Evolutionary conservation across 1,140 invertebrate species (phyloP).

Genomic region (Procambarus clarkii): DNA sequence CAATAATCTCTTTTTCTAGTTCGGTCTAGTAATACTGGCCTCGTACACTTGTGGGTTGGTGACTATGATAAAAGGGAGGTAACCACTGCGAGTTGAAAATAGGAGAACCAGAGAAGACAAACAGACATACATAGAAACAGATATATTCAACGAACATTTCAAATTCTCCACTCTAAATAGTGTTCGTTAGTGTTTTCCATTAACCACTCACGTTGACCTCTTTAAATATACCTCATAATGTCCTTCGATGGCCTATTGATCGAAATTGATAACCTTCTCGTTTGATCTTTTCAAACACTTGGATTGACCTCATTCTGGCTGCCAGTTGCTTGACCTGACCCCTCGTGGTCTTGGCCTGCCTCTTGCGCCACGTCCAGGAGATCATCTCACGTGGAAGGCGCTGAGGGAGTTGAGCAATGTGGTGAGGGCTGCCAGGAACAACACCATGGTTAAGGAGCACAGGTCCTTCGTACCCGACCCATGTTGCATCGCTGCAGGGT

Average conservation of each 20-base stretch:
- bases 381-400: constrained; percentile 41
- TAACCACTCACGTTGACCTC: not conserved
- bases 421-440: constrained; percentile 45
- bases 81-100: no score
- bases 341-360: not conserved
- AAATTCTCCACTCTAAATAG: no score
- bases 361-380: not conserved
- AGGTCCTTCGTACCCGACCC: constrained; percentile 66
- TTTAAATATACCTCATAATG: no score
- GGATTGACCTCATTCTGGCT: no score
- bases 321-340: not conserved
- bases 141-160: no score
- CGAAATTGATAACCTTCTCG: not conserved
- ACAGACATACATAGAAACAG: no score
- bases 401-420: constrained; percentile 39
- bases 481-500: constrained; percentile 69
- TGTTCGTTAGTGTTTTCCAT: not conserved
- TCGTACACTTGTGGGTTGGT: no score
- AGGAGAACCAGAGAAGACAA: no score
- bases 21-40: no score
- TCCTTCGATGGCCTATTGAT: no score
- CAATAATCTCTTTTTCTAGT: no score
- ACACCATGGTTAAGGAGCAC: constrained; percentile 48
- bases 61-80: no score
- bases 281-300: not conserved